Evolutionary conservation across 2,797 vertebrate species (phyloP), one percentile per base, ranked within the genome.

Genomic region (Morus bassanus): DNA sequence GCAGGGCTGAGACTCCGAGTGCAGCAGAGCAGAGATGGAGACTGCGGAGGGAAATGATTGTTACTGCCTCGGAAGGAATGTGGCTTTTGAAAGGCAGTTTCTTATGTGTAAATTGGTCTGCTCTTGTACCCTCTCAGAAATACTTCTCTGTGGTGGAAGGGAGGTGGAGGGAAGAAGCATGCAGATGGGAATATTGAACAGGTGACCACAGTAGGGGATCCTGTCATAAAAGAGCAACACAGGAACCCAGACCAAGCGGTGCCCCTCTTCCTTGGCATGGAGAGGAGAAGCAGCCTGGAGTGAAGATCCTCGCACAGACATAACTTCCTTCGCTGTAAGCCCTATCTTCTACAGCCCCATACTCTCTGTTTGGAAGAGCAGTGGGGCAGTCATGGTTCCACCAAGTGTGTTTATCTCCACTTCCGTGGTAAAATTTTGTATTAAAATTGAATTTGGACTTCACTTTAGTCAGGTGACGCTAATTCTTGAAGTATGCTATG

Each of bases 401-500:
- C 41, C 30, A 45, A 21, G 13, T 35, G 10, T 48, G 11, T 14
- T 41, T 12, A 83, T 48, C n/a, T n/a, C 70, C 13, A 22, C 16
- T 68, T 51, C 30, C 64, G 11, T 21, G 57, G 61, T 41, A 68
- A 70, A 30, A 37, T 17, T 74, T 31, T 72, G 11, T 67, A 83
- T 72, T 89, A 60, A 60, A 91, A 59, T 7, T 53, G 5, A 79
- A 39, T 76, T 54, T 86, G 37, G 70, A 59, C 53, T 74, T 27
- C 16, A 16, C 5, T 56, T 78, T n/a, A 80, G 28, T 41, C 70
- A 60, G 59, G n/a, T 59, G 56, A 23, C 7, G 2, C 19, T 30
- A 61, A 33, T 51, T 81, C 59, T 75, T 85, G 93, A 95, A 93
- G 86, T 70, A 93, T 31, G 61, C 89, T 88, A 59, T 80, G 33